phyloP scores from a whole-genome alignment of 2,888 invertebrate genomes.

The Agrochola lota region DNA sequence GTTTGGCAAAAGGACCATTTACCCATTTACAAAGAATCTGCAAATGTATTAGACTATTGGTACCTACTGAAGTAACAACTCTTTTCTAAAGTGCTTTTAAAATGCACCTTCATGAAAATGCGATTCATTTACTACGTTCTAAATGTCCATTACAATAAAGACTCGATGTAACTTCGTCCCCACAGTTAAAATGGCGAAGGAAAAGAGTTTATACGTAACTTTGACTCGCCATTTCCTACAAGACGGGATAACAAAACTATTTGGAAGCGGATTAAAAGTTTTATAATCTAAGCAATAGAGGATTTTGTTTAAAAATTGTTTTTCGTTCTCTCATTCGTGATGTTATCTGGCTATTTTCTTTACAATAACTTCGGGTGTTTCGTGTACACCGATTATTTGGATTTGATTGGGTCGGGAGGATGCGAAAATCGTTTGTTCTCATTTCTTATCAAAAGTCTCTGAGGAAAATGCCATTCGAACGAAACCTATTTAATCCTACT shows the following conservation, averaged over 20 bases:
- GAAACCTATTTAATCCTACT: not conserved
- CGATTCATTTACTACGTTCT: constrained; percentile 26
- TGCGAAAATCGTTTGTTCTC: not conserved
- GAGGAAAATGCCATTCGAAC: not conserved
- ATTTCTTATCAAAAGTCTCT: not conserved
- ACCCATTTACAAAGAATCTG: not conserved
- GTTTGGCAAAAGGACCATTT: not conserved
- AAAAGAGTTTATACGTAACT: constrained; percentile 54
- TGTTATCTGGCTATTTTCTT: constrained; percentile 25
- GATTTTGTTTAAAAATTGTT: constrained; percentile 60
- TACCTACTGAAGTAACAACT: not conserved
- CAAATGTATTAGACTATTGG: not conserved
- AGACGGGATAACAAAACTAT: constrained; percentile 61
- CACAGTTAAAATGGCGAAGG: constrained; percentile 39
- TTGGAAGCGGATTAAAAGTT: constrained; percentile 50
- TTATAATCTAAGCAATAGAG: constrained; percentile 53
- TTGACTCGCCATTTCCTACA: constrained; percentile 50
- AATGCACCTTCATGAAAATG: constrained; percentile 34
- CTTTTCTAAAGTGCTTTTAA: not conserved
- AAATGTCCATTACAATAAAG: constrained; percentile 55
- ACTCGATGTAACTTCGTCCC: constrained; percentile 24
- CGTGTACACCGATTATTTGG: constrained; percentile 4
- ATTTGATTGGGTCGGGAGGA: not conserved
- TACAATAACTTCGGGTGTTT: constrained; percentile 13
- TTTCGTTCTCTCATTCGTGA: constrained; percentile 24